A percentile compares a stretch with the other conserved stretches of the same genome.
These are phyloP conservation scores for Myiotriccus ornatus DNA, from an alignment of 2,797 vertebrate species.

Conservation along the genomic window DNA sequence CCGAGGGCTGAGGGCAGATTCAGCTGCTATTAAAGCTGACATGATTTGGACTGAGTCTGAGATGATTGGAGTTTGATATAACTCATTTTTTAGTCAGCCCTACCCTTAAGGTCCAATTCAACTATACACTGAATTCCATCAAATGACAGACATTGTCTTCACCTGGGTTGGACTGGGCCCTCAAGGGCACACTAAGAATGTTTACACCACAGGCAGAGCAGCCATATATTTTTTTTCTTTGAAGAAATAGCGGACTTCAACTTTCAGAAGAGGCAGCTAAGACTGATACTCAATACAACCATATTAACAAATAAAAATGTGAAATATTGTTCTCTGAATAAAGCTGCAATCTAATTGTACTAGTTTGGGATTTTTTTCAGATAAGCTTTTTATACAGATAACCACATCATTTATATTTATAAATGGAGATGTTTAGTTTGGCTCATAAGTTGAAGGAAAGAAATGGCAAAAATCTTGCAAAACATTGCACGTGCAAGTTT, in stretches of 20 bases:
- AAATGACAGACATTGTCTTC: not conserved
- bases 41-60: not conserved
- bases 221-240: not conserved
- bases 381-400: not conserved
- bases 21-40: not conserved
- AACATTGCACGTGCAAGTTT: not conserved
- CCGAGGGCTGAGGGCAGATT: not conserved
- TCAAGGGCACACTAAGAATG: not conserved
- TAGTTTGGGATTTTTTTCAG: not conserved
- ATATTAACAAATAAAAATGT: not conserved
- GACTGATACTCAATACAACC: not conserved
- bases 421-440: not conserved
- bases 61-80: not conserved
- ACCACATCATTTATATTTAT: not conserved
- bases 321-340: not conserved
- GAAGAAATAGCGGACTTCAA: not conserved
- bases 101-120: slow-evolving; percentile 10
- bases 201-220: not conserved
- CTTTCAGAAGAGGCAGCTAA: not conserved
- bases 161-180: not conserved
- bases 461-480: not conserved
- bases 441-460: not conserved
- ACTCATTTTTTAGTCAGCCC: slow-evolving; percentile 22
- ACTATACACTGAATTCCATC: not conserved
- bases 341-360: not conserved